phyloP scores from a whole-genome alignment of 2,888 invertebrate genomes.

The Lithophane socia region DNA sequence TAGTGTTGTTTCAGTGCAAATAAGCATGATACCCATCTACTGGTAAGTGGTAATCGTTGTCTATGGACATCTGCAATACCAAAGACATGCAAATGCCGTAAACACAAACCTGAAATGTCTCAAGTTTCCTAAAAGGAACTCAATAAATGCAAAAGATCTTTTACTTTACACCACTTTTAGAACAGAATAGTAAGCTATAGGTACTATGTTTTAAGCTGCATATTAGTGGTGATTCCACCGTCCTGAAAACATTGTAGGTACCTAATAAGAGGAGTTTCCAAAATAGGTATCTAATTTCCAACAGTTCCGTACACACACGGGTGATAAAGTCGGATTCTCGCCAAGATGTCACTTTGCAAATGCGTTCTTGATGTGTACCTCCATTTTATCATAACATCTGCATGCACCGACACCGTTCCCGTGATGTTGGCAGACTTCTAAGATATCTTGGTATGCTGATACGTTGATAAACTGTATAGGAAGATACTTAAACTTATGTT shows the following conservation, averaged over 20 bases:
- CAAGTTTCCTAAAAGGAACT: not conserved
- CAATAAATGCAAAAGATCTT: not conserved
- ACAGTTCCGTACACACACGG: not conserved
- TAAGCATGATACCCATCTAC: not conserved
- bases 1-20: too few species aligned
- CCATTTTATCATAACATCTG: constrained; percentile 43
- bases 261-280: not conserved
- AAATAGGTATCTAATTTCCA: constrained; percentile 3
- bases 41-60: not conserved
- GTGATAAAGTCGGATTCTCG: constrained; percentile 3
- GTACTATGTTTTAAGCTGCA: not conserved
- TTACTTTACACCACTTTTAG: not conserved
- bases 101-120: not conserved
- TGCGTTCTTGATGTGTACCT: constrained; percentile 50
- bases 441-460: constrained; percentile 26
- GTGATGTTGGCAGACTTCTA: constrained; percentile 46
- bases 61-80: not conserved
- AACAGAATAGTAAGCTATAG: constrained; percentile 1
- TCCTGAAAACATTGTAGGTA: not conserved
- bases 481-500: not conserved
- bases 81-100: not conserved
- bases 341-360: constrained; percentile 35
- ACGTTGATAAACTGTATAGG: constrained; percentile 34
- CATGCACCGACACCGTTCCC: constrained; percentile 53
- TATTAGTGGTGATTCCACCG: too few species aligned